These are phyloP conservation scores for Erebia aethiops DNA, from an alignment of 2,888 invertebrate species.

Conservation along the genomic window DNA sequence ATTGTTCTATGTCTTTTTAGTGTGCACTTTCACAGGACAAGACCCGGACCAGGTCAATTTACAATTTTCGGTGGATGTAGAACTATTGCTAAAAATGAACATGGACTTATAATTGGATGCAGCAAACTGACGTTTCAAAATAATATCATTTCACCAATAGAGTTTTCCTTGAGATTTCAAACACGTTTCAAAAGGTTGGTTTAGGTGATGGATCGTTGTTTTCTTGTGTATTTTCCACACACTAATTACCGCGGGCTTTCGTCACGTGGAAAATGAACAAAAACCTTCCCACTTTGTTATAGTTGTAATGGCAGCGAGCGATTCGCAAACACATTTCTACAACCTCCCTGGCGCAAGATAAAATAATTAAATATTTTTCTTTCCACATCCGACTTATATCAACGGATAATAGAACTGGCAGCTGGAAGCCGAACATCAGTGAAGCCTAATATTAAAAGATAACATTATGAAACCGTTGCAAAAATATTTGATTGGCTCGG, in stretches of 20 bases:
- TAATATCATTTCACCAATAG: too few species aligned
- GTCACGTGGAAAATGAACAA: slow-evolving; percentile 22
- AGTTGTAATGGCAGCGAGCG: slow-evolving; percentile 15
- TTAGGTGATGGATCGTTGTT: slow-evolving; percentile 79
- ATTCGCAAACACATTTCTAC: slow-evolving; percentile 7
- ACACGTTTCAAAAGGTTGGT: slow-evolving; percentile 44
- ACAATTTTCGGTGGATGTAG: too few species aligned
- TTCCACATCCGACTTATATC: not conserved
- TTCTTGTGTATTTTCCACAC: slow-evolving; percentile 81
- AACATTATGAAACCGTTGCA: slow-evolving; percentile 61
- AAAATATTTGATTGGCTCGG: slow-evolving; percentile 70
- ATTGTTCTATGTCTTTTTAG: too few species aligned
- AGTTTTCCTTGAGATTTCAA: too few species aligned
- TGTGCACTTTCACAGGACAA: too few species aligned
- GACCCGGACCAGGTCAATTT: too few species aligned
- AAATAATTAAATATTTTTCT: not conserved
- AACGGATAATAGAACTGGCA: not conserved
- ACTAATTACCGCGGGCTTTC: slow-evolving; percentile 70
- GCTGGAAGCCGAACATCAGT: not conserved
- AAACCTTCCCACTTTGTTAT: slow-evolving; percentile 19
- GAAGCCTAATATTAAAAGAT: slow-evolving; percentile 63
- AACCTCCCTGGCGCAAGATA: not conserved
- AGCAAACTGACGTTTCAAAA: too few species aligned
- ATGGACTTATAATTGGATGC: too few species aligned
- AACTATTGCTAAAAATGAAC: too few species aligned